phyloP scores from a whole-genome alignment of 2,888 invertebrate species.

The Meandrusa payeni region DNA sequence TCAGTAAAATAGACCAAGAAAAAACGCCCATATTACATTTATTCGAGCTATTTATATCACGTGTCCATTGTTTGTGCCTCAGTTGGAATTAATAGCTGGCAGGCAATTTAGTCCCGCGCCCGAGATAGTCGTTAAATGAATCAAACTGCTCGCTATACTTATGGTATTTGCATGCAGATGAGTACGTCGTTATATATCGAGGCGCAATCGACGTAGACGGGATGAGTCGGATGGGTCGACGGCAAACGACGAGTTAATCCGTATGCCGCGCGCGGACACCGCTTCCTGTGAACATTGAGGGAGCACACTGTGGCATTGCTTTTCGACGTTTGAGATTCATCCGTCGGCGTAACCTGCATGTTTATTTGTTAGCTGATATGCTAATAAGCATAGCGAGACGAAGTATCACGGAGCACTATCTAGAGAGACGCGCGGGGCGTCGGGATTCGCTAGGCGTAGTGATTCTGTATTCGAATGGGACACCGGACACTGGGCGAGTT shows the following conservation, averaged over 20 bases:
- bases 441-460: conserved; percentile 54
- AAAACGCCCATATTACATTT: conserved; percentile 65
- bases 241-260: conserved; percentile 66
- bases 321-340: conserved; percentile 39
- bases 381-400: conserved; percentile 20
- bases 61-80: conserved; percentile 70
- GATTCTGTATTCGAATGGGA: conserved; percentile 68
- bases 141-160: conserved; percentile 49
- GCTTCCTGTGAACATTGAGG: conserved; percentile 62
- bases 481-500: conserved; percentile 73
- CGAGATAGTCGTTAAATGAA: conserved; percentile 53
- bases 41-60: conserved; percentile 73
- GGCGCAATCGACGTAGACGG: conserved; percentile 42
- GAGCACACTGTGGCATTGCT: conserved; percentile 40
- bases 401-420: conserved; percentile 21
- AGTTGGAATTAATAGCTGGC: conserved; percentile 64
- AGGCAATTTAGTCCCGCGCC: conserved; percentile 52
- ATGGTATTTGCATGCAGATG: conserved; percentile 41
- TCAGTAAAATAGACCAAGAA: conserved; percentile 72
- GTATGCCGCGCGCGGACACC: conserved; percentile 67
- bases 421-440: conserved; percentile 30
- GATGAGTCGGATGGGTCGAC: conserved; percentile 40
- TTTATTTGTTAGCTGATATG: conserved; percentile 29
- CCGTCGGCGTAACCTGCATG: conserved; percentile 31
- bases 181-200: conserved; percentile 43